Percentiles rank a stretch among this genome's conserved stretches.
Conservation (phyloP, 2,888 invertebrate genomes). For the Nudaria mundana region DNA sequence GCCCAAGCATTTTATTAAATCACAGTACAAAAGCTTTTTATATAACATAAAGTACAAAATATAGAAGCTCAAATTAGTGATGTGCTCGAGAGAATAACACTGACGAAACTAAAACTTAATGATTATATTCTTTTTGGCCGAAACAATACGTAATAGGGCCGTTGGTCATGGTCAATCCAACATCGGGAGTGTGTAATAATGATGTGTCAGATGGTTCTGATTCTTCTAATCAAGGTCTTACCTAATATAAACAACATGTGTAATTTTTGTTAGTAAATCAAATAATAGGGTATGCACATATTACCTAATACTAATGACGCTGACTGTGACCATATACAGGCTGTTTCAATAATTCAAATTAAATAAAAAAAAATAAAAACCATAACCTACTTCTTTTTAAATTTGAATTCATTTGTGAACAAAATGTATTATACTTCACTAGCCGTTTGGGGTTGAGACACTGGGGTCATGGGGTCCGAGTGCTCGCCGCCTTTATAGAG, state of each 20-base stretch:
- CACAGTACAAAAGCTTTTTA: too few relatives aligned
- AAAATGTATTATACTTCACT: too few relatives aligned
- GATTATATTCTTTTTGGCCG: too few relatives aligned
- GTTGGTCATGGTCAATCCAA: constrained; percentile 1
- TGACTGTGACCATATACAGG: not conserved
- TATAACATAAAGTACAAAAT: not conserved
- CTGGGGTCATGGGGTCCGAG: too few relatives aligned
- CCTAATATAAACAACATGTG: not conserved
- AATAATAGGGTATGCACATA: not conserved
- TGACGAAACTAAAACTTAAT: not conserved
- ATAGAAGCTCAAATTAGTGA: not conserved
- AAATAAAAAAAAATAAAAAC: too few relatives aligned
- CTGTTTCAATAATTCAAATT: not conserved
- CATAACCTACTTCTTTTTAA: too few relatives aligned
- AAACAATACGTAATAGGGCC: too few relatives aligned
- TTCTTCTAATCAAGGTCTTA: not conserved
- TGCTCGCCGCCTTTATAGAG: too few relatives aligned
- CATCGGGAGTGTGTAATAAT: not conserved
- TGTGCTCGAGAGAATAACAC: not conserved
- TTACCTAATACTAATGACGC: not conserved
- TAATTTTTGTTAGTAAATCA: not conserved
- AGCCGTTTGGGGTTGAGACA: too few relatives aligned
- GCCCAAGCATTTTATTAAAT: too few relatives aligned
- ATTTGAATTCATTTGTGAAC: too few relatives aligned
- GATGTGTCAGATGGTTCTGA: not conserved